Percentiles rank a stretch among this genome's conserved stretches.
Conservation (phyloP, 2,888 invertebrate genomes). For the Lottia scabra region DNA sequence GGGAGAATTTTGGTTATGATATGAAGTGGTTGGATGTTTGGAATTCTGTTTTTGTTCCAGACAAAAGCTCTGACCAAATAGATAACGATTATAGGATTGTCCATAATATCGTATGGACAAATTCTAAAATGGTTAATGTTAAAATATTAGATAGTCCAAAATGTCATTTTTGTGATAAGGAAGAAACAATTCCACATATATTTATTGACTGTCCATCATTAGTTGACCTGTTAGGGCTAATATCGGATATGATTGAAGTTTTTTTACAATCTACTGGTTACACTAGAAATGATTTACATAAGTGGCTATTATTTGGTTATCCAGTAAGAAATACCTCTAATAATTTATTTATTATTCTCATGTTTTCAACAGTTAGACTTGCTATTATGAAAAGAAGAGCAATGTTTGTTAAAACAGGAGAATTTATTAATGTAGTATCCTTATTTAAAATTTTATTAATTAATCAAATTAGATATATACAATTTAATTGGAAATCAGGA, state of each 20-base stretch:
- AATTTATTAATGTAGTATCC: too few relatives aligned
- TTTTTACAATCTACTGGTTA: background rate
- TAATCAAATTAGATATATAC: too few relatives aligned
- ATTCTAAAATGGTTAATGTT: background rate
- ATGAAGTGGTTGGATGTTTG: background rate
- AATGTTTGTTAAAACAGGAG: too few relatives aligned
- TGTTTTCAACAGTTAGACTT: background rate
- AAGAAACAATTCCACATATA: background rate
- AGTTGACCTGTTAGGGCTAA: background rate
- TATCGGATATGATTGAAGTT: background rate
- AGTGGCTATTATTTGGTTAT: background rate
- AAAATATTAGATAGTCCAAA: background rate
- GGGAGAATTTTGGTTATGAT: too few relatives aligned
- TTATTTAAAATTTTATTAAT: too few relatives aligned
- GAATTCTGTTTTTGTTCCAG: background rate
- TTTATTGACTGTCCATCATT: background rate
- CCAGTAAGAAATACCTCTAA: background rate
- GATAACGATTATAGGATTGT: background rate
- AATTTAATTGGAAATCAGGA: too few relatives aligned
- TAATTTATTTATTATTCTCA: background rate
- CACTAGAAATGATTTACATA: background rate
- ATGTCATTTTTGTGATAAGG: background rate
- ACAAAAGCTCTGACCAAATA: background rate
- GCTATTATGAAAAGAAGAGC: background rate
- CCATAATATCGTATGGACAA: background rate